These are phyloP conservation scores for Pseudomyrmex sp. DNA, from an alignment of 1,140 invertebrate species.

Conservation along the genomic window DNA sequence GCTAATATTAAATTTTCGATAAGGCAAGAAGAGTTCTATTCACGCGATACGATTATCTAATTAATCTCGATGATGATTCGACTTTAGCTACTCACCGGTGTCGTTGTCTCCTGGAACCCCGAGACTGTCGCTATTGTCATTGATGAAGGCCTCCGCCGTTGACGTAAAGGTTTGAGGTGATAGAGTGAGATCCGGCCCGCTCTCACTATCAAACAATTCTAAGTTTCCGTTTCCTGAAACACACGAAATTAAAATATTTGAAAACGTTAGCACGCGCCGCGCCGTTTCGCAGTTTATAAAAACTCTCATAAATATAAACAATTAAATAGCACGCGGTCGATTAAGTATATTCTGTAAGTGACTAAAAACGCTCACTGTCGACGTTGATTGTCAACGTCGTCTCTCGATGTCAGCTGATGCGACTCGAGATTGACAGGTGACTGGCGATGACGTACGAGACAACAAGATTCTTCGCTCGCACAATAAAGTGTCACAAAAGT, in stretches of 20 bases:
- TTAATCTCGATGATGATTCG: not conserved
- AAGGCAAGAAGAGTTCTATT: no score
- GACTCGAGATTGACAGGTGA: constrained; percentile 58
- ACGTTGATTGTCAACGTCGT: not conserved
- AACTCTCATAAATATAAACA: not conserved
- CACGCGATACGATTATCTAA: not conserved
- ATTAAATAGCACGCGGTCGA: not conserved
- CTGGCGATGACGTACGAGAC: constrained; percentile 56
- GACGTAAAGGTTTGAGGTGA: constrained; percentile 90
- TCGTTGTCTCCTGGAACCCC: constrained; percentile 86
- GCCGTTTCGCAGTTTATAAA: no score
- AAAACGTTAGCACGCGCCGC: not conserved
- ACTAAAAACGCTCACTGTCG: not conserved
- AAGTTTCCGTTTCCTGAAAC: constrained; percentile 87
- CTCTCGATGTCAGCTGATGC: constrained; percentile 54
- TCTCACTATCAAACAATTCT: constrained; percentile 90
- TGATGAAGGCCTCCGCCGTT: constrained; percentile 89
- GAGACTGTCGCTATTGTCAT: constrained; percentile 89
- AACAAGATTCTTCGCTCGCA: constrained; percentile 63
- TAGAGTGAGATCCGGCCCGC: constrained; percentile 89
- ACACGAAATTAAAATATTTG: constrained; percentile 36
- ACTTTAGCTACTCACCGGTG: constrained; percentile 81
- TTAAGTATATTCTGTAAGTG: not conserved
- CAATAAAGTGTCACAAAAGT: constrained; percentile 39
- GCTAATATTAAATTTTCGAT: not conserved